Evolutionary conservation across 1,140 invertebrate species (phyloP).

Genomic region (Dinothrombium tinctorium): DNA sequence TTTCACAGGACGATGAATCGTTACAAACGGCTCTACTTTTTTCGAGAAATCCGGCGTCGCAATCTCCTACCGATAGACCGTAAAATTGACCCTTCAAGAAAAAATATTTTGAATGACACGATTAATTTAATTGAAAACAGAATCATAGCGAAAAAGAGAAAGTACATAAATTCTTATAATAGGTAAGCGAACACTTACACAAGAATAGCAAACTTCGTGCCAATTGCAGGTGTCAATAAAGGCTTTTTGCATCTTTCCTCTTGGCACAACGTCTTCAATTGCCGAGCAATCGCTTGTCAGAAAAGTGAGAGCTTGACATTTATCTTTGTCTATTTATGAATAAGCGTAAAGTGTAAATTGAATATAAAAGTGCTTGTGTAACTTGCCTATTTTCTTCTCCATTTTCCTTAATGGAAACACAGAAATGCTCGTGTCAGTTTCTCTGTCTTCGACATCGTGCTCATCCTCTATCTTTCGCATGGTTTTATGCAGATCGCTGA

Average conservation of each 20-base stretch:
- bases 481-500: conserved; percentile 8
- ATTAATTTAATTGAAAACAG: not conserved
- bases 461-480: conserved; percentile 10
- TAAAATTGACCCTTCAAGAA: conserved; percentile 10
- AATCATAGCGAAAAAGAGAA: conserved; percentile 5
- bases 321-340: not conserved
- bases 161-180: not conserved
- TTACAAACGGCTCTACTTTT: conserved; percentile 10
- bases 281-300: conserved; percentile 13
- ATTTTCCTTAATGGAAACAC: not conserved
- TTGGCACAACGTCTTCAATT: conserved; percentile 10
- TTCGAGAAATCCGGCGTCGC: conserved; percentile 14
- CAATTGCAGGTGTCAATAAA: conserved; percentile 13
- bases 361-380: not conserved
- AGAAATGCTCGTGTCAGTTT: not conserved
- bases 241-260: conserved; percentile 3
- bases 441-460: not conserved
- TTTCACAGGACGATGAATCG: conserved; percentile 10
- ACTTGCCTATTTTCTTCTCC: not conserved
- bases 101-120: not conserved
- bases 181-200: conserved; percentile 10
- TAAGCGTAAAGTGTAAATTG: not conserved
- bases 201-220: conserved; percentile 15
- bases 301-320: conserved; percentile 9
- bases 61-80: conserved; percentile 10